Conservation (phyloP, 2,797 vertebrate genomes). For the Epinephelus malabaricus region DNA sequence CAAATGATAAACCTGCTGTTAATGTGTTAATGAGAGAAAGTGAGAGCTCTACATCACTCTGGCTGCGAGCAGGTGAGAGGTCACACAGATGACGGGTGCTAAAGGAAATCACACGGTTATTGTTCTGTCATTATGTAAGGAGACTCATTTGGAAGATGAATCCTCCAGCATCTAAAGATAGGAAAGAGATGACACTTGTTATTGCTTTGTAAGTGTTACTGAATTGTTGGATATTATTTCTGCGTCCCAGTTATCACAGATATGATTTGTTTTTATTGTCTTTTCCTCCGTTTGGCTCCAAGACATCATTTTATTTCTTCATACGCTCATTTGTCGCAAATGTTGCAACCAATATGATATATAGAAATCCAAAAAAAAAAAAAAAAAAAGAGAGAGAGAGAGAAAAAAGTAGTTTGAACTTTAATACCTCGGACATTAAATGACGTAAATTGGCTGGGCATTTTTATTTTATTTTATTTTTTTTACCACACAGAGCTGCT, state of each 20-base stretch:
- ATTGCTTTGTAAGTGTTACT: slow-evolving; percentile 3
- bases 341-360: not conserved
- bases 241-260: not conserved
- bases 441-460: slow-evolving; percentile 34
- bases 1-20: slow-evolving; percentile 8
- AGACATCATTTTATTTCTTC: not conserved
- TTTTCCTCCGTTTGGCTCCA: not conserved
- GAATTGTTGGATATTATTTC: not conserved
- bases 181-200: not conserved
- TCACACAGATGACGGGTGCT: slow-evolving; percentile 6
- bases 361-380: not conserved
- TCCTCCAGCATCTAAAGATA: slow-evolving; percentile 17
- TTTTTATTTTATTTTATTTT: slow-evolving; percentile 30
- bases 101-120: slow-evolving; percentile 4
- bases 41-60: not conserved
- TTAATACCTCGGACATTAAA: slow-evolving; percentile 42
- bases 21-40: slow-evolving; percentile 9
- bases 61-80: slow-evolving; percentile 4
- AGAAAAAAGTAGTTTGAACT: not conserved
- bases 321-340: not conserved
- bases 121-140: slow-evolving; percentile 23
- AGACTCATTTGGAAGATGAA: slow-evolving; percentile 18
- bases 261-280: not conserved
- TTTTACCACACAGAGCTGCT: slow-evolving; percentile 38
- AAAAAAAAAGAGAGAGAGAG: no score